Percentiles rank a stretch among this genome's conserved stretches.
These are phyloP conservation scores for Hybos culiciformis DNA, from an alignment of 2,888 invertebrate species.

Conservation along the genomic window DNA sequence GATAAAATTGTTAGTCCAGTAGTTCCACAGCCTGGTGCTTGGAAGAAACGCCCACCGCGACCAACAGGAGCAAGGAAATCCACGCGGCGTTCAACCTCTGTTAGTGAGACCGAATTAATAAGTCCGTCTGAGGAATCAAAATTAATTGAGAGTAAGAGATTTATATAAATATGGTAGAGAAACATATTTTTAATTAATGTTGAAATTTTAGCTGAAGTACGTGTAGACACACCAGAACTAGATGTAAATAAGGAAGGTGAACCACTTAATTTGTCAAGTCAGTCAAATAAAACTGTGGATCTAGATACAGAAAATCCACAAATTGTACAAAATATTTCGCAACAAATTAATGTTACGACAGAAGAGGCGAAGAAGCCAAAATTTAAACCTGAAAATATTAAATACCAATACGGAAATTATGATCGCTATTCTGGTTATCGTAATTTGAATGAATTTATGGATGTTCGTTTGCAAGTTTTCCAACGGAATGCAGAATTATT, in stretches of 20 bases:
- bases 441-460: conserved; percentile 66
- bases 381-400: conserved; percentile 61
- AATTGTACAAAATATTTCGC: conserved; percentile 7
- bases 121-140: conserved; percentile 34
- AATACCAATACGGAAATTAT: conserved; percentile 92
- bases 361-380: conserved; percentile 25
- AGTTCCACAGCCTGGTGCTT: conserved; percentile 76
- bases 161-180: too few species aligned
- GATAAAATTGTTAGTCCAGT: conserved; percentile 89
- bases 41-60: conserved; percentile 50
- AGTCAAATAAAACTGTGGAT: too few species aligned
- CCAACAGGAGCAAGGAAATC: conserved; percentile 30
- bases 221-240: too few species aligned
- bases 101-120: conserved; percentile 38
- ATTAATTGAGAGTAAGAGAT: conserved; percentile 15
- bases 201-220: too few species aligned
- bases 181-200: too few species aligned
- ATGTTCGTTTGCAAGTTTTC: conserved; percentile 72
- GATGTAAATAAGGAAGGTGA: too few species aligned
- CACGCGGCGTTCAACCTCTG: conserved; percentile 33
- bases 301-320: conserved; percentile 8
- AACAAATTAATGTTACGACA: conserved; percentile 12
- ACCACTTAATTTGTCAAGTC: too few species aligned
- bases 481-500: conserved; percentile 69
- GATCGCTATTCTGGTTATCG: conserved; percentile 94